Evolutionary conservation across 2,113 vertebrate genomes (phyloP).

Genomic region (Callionymus lyra): DNA sequence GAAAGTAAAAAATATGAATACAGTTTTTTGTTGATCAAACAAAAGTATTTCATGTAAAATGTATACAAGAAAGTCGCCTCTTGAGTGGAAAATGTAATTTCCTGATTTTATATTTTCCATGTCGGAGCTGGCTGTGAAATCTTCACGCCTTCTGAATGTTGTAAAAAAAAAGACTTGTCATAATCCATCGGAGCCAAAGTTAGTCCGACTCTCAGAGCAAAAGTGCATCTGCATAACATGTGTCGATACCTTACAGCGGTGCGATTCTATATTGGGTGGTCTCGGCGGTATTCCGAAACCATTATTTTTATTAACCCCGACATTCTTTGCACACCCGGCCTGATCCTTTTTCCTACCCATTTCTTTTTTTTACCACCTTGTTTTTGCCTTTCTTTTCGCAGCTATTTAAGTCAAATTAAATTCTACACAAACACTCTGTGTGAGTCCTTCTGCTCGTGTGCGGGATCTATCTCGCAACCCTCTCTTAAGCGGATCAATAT

Average conservation of each 20-base stretch:
- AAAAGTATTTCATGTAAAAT: too few relatives aligned
- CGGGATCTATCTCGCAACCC: too few relatives aligned
- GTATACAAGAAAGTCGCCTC: too few relatives aligned
- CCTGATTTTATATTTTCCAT: too few relatives aligned
- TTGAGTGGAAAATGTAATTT: too few relatives aligned
- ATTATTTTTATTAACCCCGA: slow-evolving; percentile 54
- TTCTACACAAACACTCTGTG: too few relatives aligned
- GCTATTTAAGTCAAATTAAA: background rate
- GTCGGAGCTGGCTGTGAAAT: too few relatives aligned
- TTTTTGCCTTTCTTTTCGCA: slow-evolving; percentile 1
- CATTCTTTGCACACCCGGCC: slow-evolving; percentile 36
- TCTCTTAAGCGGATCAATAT: slow-evolving; percentile 57
- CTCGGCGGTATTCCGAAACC: slow-evolving; percentile 41
- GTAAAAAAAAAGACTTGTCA: background rate
- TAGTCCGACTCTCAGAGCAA: slow-evolving; percentile 6
- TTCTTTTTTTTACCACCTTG: slow-evolving; percentile 15
- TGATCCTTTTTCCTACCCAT: slow-evolving; percentile 25
- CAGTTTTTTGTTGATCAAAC: too few relatives aligned
- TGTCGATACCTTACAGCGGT: slow-evolving; percentile 42
- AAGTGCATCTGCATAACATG: slow-evolving; percentile 51
- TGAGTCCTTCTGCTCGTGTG: too few relatives aligned
- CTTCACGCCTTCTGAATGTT: slow-evolving; percentile 10
- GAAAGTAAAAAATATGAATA: too few relatives aligned
- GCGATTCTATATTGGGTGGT: slow-evolving; percentile 49
- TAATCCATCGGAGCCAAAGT: slow-evolving; percentile 8